A percentile compares a stretch with the other conserved stretches of the same genome.
Evolutionary conservation across 2,888 invertebrate genomes (phyloP).

Genomic region (Caenorhabditis drosophilae): DNA sequence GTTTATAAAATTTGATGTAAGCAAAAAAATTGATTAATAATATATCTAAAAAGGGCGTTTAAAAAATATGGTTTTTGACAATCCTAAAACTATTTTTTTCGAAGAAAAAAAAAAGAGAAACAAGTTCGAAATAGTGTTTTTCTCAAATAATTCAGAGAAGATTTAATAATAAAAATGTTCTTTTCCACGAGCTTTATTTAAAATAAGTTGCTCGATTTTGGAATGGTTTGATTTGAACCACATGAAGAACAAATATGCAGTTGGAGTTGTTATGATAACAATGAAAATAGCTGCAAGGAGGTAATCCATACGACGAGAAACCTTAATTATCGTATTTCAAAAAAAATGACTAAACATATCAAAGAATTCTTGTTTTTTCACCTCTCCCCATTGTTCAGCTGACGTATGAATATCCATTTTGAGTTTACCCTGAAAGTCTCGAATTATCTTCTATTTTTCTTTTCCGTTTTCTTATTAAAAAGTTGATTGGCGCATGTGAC

Average conservation of each 20-base stretch:
- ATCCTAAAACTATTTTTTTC: neutral
- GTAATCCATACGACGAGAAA: slow-evolving; percentile 53
- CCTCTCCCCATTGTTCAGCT: slow-evolving; percentile 51
- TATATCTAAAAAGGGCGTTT: too few relatives aligned
- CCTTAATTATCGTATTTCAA: slow-evolving; percentile 11
- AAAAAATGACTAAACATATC: neutral
- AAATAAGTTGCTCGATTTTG: slow-evolving; percentile 13
- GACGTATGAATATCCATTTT: slow-evolving; percentile 38
- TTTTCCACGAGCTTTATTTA: slow-evolving; percentile 19
- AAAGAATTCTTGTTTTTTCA: too few relatives aligned
- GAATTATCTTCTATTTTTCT: too few relatives aligned
- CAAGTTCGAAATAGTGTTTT: too few relatives aligned
- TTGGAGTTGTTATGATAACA: slow-evolving; percentile 48
- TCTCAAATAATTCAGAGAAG: too few relatives aligned
- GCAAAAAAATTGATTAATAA: too few relatives aligned
- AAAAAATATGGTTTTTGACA: too few relatives aligned
- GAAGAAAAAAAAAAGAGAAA: too few relatives aligned
- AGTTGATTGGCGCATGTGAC: too few relatives aligned
- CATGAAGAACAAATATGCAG: slow-evolving; percentile 45
- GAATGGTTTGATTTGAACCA: slow-evolving; percentile 32
- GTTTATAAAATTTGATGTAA: neutral
- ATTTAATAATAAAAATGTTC: slow-evolving; percentile 30
- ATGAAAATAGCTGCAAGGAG: slow-evolving; percentile 44
- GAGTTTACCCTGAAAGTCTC: slow-evolving; percentile 26
- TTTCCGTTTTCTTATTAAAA: slow-evolving; percentile 1